phyloP scores from a whole-genome alignment of 2,888 invertebrate species.

The Zeuzera pyrina region DNA sequence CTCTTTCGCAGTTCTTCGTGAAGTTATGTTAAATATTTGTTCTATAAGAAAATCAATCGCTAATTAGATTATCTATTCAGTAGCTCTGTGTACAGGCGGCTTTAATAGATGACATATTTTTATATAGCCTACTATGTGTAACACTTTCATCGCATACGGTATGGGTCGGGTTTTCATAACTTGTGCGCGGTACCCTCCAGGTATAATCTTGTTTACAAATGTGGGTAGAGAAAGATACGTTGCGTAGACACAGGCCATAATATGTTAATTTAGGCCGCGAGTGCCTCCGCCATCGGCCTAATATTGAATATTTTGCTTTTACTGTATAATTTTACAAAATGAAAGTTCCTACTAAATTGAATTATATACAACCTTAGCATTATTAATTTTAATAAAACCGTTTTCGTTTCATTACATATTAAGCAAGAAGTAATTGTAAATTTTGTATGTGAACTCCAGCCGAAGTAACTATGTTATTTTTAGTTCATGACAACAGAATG shows the following conservation, averaged over 20 bases:
- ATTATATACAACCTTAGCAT: no score
- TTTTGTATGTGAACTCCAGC: constrained; percentile 5
- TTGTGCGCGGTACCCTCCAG: constrained; percentile 25
- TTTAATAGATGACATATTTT: no score
- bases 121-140: no score
- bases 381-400: constrained; percentile 3
- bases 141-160: no score
- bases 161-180: constrained; percentile 27
- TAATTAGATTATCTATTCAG: no score
- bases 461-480: no score
- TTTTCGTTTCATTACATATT: constrained; percentile 3
- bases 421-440: constrained; percentile 5
- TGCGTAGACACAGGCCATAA: constrained; percentile 35
- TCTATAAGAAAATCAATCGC: no score
- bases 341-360: constrained; percentile 29
- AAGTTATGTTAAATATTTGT: no score
- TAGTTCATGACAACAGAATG: no score
- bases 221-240: constrained; percentile 22
- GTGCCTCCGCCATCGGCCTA: constrained; percentile 33
- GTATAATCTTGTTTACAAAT: constrained; percentile 43
- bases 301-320: constrained; percentile 51
- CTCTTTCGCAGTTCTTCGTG: no score
- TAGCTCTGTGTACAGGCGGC: no score
- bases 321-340: constrained; percentile 45
- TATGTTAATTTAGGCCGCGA: constrained; percentile 46